Evolutionary conservation across 1,140 invertebrate genomes (phyloP).

Genomic region (Cydia splendana): DNA sequence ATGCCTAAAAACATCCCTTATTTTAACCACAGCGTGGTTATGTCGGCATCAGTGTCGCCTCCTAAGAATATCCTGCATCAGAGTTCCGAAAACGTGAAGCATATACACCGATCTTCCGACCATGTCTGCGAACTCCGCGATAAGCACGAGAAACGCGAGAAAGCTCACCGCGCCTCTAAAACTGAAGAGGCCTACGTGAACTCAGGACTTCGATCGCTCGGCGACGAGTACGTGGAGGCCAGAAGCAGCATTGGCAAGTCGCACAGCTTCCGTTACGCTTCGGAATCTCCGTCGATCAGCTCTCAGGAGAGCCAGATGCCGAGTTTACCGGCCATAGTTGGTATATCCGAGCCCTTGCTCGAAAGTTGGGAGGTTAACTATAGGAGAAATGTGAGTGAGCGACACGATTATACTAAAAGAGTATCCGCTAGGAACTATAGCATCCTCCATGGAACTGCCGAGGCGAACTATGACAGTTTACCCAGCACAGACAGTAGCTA

Average conservation of each 20-base stretch:
- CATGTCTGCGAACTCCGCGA: slow-evolving; percentile 59
- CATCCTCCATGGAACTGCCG: slow-evolving; percentile 57
- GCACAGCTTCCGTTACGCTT: slow-evolving; percentile 83
- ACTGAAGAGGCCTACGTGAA: slow-evolving; percentile 62
- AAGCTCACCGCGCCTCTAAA: slow-evolving; percentile 51
- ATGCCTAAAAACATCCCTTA: slow-evolving; percentile 73
- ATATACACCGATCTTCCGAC: slow-evolving; percentile 57
- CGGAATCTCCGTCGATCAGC: slow-evolving; percentile 72
- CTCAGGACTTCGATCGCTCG: slow-evolving; percentile 65
- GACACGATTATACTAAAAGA: slow-evolving; percentile 67
- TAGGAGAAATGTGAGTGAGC: slow-evolving; percentile 72
- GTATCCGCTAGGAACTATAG: slow-evolving; percentile 70
- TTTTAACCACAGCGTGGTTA: slow-evolving; percentile 60
- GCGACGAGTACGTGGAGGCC: slow-evolving; percentile 69
- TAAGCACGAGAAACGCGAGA: slow-evolving; percentile 57
- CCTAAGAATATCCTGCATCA: slow-evolving; percentile 57
- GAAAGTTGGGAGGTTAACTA: slow-evolving; percentile 80
- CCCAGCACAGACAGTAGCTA: slow-evolving; percentile 75
- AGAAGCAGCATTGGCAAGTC: slow-evolving; percentile 82
- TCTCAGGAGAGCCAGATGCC: slow-evolving; percentile 78
- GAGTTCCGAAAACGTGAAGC: slow-evolving; percentile 70
- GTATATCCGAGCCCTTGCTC: slow-evolving; percentile 76
- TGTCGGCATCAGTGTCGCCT: slow-evolving; percentile 55
- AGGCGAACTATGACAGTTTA: slow-evolving; percentile 70
- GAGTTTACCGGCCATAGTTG: slow-evolving; percentile 77